Conservation (phyloP, 2,797 vertebrate genomes). For the Melopsittacus undulatus region DNA sequence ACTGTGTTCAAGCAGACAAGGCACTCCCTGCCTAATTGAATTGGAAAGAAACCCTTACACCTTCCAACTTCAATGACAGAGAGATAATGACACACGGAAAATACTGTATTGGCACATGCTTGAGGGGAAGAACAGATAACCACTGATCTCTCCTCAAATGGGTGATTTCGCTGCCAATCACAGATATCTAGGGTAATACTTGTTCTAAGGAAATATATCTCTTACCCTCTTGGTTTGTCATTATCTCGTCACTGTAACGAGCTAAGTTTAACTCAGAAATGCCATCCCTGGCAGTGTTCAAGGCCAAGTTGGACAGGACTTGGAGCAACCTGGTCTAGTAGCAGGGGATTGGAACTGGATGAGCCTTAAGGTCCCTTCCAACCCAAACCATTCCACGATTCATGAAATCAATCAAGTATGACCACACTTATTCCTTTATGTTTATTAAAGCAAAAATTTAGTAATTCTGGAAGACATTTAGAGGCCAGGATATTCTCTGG, state of each 20-base stretch:
- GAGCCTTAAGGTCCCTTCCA: not conserved
- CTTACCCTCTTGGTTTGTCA: not conserved
- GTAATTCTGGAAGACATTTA: not conserved
- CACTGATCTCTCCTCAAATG: not conserved
- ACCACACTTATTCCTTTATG: not conserved
- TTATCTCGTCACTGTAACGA: not conserved
- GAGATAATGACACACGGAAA: conserved; percentile 6
- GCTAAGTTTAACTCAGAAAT: not conserved
- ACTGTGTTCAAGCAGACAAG: not conserved
- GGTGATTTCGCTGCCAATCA: not conserved
- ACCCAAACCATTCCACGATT: not conserved
- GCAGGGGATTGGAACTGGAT: not conserved
- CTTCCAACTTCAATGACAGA: not conserved
- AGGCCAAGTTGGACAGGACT: not conserved
- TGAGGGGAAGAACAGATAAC: not conserved
- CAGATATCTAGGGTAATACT: not conserved
- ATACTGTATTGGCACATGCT: not conserved
- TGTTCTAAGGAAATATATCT: not conserved
- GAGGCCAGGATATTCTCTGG: not conserved
- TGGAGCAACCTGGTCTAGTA: not conserved
- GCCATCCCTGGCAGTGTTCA: not conserved
- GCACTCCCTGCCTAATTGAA: not conserved
- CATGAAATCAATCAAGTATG: not conserved
- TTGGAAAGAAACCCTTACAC: not conserved
- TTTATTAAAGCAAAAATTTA: not conserved